Evolutionary conservation across 2,797 vertebrate genomes (phyloP).

Genomic region (Coregonus ussuriensis): DNA sequence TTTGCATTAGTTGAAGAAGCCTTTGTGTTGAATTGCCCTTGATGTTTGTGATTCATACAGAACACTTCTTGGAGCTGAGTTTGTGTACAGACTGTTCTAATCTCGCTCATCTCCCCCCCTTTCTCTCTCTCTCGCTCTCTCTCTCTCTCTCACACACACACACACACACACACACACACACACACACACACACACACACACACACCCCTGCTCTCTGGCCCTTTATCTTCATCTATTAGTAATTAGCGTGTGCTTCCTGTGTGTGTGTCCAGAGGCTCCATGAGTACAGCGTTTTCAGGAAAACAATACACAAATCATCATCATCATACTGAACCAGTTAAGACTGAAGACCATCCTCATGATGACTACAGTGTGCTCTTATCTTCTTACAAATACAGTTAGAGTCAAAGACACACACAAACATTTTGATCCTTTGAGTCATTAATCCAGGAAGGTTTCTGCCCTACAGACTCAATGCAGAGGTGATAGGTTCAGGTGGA

Average conservation of each 20-base stretch:
- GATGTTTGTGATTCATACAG: not conserved
- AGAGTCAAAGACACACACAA: constrained; percentile 7
- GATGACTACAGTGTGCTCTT: constrained; percentile 48
- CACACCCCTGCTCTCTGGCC: constrained; percentile 10
- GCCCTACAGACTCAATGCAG: not conserved
- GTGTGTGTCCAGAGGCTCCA: constrained; percentile 59
- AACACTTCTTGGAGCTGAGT: not conserved
- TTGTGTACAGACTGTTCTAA: constrained; percentile 1
- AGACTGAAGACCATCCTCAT: constrained; percentile 36
- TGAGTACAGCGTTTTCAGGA: constrained; percentile 62
- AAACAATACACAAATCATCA: constrained; percentile 69
- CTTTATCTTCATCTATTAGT: constrained; percentile 63
- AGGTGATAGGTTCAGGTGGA: not conserved
- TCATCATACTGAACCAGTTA: constrained; percentile 69
- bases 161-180: too few species aligned
- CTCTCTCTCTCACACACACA: too few species aligned
- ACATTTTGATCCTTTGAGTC: not conserved
- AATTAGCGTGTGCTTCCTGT: constrained; percentile 70
- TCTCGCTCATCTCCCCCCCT: too few species aligned
- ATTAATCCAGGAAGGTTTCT: too few species aligned
- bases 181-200: too few species aligned
- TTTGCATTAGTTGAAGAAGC: not conserved
- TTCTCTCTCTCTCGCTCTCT: not conserved
- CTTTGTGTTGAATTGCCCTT: not conserved
- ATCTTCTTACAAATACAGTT: constrained; percentile 4